Evolutionary conservation across 2,888 invertebrate genomes (phyloP).

Genomic region (Hedya salicella): DNA sequence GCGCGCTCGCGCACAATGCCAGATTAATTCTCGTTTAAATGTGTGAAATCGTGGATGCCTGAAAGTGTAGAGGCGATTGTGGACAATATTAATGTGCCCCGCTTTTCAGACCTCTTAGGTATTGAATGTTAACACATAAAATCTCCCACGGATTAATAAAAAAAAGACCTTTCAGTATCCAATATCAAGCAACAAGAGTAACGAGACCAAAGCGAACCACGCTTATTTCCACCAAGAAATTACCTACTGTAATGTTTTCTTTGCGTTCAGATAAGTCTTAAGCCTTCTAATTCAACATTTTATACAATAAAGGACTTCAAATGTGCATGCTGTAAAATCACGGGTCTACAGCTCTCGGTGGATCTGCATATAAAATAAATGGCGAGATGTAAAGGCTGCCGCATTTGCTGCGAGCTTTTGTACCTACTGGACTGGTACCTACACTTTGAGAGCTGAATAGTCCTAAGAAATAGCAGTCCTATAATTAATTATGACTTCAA

Average conservation of each 20-base stretch:
- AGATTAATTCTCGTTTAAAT: conserved; percentile 79
- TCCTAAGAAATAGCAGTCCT: conserved; percentile 28
- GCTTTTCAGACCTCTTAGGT: neutral
- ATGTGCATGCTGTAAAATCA: conserved; percentile 4
- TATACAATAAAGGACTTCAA: neutral
- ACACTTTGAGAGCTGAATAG: conserved; percentile 33
- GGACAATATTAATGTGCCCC: conserved; percentile 12
- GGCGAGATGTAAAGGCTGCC: conserved; percentile 50
- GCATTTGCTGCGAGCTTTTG: conserved; percentile 54
- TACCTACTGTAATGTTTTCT: too few relatives aligned
- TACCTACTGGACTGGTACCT: conserved; percentile 19
- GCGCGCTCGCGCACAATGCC: conserved; percentile 69
- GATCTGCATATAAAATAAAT: conserved; percentile 33
- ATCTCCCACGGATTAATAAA: neutral
- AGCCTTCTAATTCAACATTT: too few relatives aligned
- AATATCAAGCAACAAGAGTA: too few relatives aligned
- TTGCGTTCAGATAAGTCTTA: too few relatives aligned
- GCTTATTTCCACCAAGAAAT: too few relatives aligned
- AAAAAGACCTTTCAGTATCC: neutral
- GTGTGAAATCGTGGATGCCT: conserved; percentile 71
- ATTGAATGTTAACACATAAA: neutral
- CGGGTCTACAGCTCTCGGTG: conserved; percentile 20
- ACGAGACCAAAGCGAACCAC: too few relatives aligned
- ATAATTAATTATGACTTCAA: conserved; percentile 40
- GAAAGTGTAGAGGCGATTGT: conserved; percentile 28